Base-by-base conservation (phyloP, 2,113 vertebrate genomes). In the Grammomys surdaster region DNA sequence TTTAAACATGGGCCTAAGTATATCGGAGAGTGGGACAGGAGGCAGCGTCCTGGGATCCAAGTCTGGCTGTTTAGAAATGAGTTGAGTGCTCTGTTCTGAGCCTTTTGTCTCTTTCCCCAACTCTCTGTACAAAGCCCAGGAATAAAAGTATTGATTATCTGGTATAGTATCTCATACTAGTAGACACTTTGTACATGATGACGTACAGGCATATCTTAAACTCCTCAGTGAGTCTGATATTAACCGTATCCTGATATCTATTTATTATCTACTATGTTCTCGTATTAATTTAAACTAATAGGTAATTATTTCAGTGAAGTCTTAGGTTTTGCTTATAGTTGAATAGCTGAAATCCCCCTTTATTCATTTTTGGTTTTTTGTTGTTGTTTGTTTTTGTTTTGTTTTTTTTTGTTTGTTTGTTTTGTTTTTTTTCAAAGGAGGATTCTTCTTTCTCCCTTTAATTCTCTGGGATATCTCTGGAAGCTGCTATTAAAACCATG, bases 211-310 rank as follows among this genome's bases (percentile, higher is more conserved):
- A 54, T 80, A 8, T 40, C 48, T 84, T 94, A 73, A 92, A 22
- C 51, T 88, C 26, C n/a, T 76, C 67, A 72, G 51, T 77, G 56
- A 88, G 13, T 51, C 20, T 75, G 36, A 56, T 56, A 80, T 69
- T 60, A 84, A 8, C 43, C 36, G n/a, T 69, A 46, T 82, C 81
- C 31, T 63, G 69, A 91, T 78, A 69, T 60, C 88, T 85, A 28
- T 69, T 51, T 92, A 65, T 12, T 91, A 81, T 76, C 93, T 94
- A 63, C 51, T 51, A 7, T 89, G 43, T 81, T 70, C 17, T 91
- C 17, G 82, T 80, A 88, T 73, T 65, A 90, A 89, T 77, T 60
- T 96, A 86, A 88, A 92, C 58, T 67, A 78, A 73, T 56, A 87
- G 12, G 69, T 88, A 58, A 69, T 28, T 94, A 70, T 20, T 93